Base-by-base conservation (phyloP, 2,888 invertebrate genomes). In the Palloptera scutellata region DNA sequence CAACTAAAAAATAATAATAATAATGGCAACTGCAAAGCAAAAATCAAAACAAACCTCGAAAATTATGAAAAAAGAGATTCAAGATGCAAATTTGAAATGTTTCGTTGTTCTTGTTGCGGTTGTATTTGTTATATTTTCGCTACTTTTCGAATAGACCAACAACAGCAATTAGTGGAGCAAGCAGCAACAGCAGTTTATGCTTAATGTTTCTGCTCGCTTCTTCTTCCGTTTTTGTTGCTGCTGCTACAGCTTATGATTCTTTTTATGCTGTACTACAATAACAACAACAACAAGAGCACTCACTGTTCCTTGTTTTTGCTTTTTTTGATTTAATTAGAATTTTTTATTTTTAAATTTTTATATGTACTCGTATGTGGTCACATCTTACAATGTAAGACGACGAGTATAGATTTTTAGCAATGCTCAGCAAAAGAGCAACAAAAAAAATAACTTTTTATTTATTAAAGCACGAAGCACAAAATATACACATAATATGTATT, bases 301-400 rank as follows among this genome's bases (percentile, higher is more conserved):
- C n/a, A 1, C n/a, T 19, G 3, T 53, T 53, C n/a, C 9, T 53
- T 19, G 3, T 53, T 53, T n/a, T 19, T 12, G 6, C 5, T n/a
- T 53, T 11, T 55, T 55, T 20, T 17, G 20, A 19, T 30, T 30
- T 13, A 10, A 54, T 54, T 19, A 30, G 30, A n/a, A 55, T 30
- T n/a, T 30, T 55, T 30, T 30, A 40, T 55, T n/a, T 55, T 55
- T 30, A 55, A 12, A 6, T 19, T 55, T 55, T 20, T 30, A 55
- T 55, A n/a, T 30, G 2, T 55, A n/a, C n/a, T 20, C 55, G 20
- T 11, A 55, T 8, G 52, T 11, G 52, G n/a, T 8, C 52, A 17
- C 6, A 17, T 51, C 52, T 52, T 5, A 30, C 30, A 30, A 30
- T 30, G 30, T 30, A 12, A 52, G 17, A 5, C 20, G 53, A 20